phyloP scores from a whole-genome alignment of 2,797 vertebrate genomes.

The Heteromormyrus szaboi region DNA sequence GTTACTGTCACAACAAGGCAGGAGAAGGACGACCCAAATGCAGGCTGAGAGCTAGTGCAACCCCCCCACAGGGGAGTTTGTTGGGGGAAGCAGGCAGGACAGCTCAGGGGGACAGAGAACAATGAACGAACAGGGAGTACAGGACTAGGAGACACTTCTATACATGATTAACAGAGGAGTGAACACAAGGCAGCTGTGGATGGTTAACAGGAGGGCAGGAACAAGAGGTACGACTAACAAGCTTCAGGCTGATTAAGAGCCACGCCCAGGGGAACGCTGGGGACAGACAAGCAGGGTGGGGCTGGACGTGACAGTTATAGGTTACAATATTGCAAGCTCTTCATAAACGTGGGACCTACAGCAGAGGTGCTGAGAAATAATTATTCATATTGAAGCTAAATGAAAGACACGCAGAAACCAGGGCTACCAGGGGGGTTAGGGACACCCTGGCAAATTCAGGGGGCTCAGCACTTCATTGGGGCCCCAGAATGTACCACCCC shows the following conservation, averaged over 20 bases:
- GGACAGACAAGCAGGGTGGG: background rate
- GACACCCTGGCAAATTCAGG: background rate
- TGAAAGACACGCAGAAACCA: background rate
- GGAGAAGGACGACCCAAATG: background rate
- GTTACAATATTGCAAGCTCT: background rate
- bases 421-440: background rate
- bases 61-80: background rate
- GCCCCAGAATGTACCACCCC: background rate
- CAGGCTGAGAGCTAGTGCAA: background rate
- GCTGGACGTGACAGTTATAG: background rate
- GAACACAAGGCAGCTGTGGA: background rate
- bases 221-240: background rate
- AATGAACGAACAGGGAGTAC: background rate
- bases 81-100: background rate
- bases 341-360: background rate
- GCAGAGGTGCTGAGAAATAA: background rate
- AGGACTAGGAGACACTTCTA: background rate
- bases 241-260: background rate
- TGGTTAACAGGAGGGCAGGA: background rate
- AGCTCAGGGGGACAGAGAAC: background rate
- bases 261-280: background rate
- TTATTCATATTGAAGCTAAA: background rate
- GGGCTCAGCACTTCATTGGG: background rate
- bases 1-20: background rate
- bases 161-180: background rate